phyloP scores from a whole-genome alignment of 64 coral and sea anemone species.

The Platygyra sinensis region DNA sequence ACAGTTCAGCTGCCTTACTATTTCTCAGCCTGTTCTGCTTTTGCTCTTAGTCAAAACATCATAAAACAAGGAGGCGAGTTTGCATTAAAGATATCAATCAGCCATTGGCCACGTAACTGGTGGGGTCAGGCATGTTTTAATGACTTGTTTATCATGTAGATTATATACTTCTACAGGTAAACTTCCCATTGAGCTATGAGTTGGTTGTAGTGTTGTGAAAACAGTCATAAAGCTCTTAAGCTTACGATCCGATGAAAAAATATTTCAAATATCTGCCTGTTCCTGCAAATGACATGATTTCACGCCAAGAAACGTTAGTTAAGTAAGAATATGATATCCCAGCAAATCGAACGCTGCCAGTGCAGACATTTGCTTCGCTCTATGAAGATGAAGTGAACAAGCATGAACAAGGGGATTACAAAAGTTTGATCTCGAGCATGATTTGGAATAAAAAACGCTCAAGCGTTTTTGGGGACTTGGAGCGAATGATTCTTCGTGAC shows the following conservation, averaged over 20 bases:
- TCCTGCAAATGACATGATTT: neutral
- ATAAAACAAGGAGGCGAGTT: neutral
- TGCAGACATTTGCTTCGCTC: too few relatives aligned
- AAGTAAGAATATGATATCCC: neutral
- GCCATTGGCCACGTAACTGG: neutral
- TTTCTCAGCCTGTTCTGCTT: neutral
- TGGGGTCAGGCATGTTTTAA: neutral
- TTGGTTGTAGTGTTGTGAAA: conserved; percentile 2
- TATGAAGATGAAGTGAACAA: neutral
- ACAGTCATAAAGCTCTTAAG: neutral
- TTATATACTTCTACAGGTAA: conserved; percentile 34
- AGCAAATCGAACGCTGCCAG: too few relatives aligned
- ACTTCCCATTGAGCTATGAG: neutral
- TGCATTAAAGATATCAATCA: conserved; percentile 31
- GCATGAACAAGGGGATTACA: neutral
- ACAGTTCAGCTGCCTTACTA: neutral
- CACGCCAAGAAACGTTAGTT: neutral
- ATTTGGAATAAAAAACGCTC: neutral
- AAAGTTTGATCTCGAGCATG: neutral
- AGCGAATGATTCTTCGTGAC: neutral
- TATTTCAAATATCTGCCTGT: neutral
- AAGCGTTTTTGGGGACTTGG: neutral
- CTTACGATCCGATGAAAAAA: neutral
- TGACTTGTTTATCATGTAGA: conserved; percentile 20
- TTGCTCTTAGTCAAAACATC: neutral